These are phyloP conservation scores for Strigamia maritima DNA, from an alignment of 2,888 invertebrate genomes.

Conservation along the genomic window DNA sequence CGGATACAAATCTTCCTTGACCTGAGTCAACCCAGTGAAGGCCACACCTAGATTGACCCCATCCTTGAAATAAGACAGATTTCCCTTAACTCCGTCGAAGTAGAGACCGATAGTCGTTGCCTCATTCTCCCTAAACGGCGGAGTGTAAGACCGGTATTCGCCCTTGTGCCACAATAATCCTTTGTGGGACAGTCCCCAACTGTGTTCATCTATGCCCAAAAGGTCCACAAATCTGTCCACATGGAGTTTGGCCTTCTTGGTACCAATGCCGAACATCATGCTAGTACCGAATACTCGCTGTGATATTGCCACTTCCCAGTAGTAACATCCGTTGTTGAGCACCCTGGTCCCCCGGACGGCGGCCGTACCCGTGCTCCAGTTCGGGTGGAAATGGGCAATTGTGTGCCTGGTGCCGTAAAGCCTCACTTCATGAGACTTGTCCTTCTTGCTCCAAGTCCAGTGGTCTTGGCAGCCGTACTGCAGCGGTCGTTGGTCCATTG, in stretches of 20 bases:
- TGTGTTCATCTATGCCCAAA: slow-evolving; percentile 65
- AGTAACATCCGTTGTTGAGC: slow-evolving; percentile 63
- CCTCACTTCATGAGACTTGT: slow-evolving; percentile 59
- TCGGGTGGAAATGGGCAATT: slow-evolving; percentile 70
- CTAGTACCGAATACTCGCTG: slow-evolving; percentile 69
- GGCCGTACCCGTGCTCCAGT: slow-evolving; percentile 72
- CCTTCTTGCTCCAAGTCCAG: slow-evolving; percentile 66
- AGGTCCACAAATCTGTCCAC: slow-evolving; percentile 67
- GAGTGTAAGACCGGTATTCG: slow-evolving; percentile 62
- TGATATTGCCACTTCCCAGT: slow-evolving; percentile 64
- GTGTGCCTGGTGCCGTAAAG: slow-evolving; percentile 59
- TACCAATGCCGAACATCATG: slow-evolving; percentile 72
- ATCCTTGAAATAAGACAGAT: slow-evolving; percentile 68
- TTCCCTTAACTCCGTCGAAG: slow-evolving; percentile 67
- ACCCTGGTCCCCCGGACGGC: slow-evolving; percentile 65
- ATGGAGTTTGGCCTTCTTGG: slow-evolving; percentile 60
- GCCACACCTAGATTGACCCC: slow-evolving; percentile 67
- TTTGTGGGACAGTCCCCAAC: slow-evolving; percentile 72
- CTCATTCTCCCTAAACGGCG: slow-evolving; percentile 67
- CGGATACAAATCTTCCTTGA: slow-evolving; percentile 64
- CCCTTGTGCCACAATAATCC: slow-evolving; percentile 68
- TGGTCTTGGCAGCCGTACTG: slow-evolving; percentile 62
- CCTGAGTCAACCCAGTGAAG: slow-evolving; percentile 63
- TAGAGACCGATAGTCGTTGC: slow-evolving; percentile 65
- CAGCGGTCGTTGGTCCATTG: slow-evolving; percentile 47